Percentiles rank a stretch among this genome's conserved stretches.
These are phyloP conservation scores for Trogon melanurus DNA, from an alignment of 2,113 vertebrate genomes.

Conservation along the genomic window DNA sequence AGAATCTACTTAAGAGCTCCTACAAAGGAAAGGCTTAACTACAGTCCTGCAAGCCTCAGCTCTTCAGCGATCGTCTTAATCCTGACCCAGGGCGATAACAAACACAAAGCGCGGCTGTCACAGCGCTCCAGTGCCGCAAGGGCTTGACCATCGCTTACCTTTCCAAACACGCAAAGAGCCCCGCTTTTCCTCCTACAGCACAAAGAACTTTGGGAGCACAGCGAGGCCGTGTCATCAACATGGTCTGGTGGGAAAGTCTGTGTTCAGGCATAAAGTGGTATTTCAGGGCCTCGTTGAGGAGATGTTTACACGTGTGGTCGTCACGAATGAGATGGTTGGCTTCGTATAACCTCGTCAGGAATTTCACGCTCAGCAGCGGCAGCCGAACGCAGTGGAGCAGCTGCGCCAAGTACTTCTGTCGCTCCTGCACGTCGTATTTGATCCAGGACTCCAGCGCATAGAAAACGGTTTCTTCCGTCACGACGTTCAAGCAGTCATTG, in stretches of 20 bases:
- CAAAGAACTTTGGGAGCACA: slow-evolving; percentile 96
- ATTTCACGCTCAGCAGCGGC: slow-evolving; percentile 95
- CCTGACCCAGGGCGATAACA: background rate
- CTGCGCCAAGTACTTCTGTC: slow-evolving; percentile 93
- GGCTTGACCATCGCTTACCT: slow-evolving; percentile 75
- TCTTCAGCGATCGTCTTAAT: accelerated
- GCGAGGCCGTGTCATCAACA: slow-evolving; percentile 90
- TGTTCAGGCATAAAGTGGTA: slow-evolving; percentile 99
- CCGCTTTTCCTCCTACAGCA: slow-evolving; percentile 95
- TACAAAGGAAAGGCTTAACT: accelerated
- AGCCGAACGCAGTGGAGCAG: slow-evolving; percentile 93
- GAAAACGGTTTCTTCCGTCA: slow-evolving; percentile 94
- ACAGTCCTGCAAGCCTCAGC: background rate
- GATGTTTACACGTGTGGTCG: slow-evolving; percentile 95
- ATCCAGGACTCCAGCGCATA: slow-evolving; percentile 95
- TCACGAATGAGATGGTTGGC: slow-evolving; percentile 98
- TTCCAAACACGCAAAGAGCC: slow-evolving; percentile 94
- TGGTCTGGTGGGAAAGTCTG: slow-evolving; percentile 93
- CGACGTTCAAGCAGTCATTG: slow-evolving; percentile 95
- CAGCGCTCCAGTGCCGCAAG: accelerated
- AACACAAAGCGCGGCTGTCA: background rate
- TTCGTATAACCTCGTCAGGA: slow-evolving; percentile 95
- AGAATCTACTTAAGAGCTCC: accelerated
- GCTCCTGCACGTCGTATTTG: slow-evolving; percentile 93
- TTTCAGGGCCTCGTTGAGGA: slow-evolving; percentile 97